Base-by-base conservation (phyloP, 1,140 invertebrate species). In the Pseudomyrmex pallidus region DNA sequence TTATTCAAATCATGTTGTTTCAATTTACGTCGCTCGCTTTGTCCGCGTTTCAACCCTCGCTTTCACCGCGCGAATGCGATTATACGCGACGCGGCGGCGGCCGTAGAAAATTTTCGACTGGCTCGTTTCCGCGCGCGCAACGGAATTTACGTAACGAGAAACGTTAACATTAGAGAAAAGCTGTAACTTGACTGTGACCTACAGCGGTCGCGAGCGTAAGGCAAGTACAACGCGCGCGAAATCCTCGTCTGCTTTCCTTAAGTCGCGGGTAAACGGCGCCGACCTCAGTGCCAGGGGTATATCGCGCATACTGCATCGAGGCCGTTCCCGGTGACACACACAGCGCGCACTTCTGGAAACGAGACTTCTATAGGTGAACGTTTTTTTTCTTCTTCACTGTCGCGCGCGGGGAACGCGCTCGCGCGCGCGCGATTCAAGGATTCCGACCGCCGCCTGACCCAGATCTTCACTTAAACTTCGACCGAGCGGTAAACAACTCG, bases 381-480 rank as follows among this genome's bases (percentile, higher is more conserved):
- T 72, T 78, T 68, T 78, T 59, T 59, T 67, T 68, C 56, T 68
- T 25, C 25, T 74, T 17, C 61, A 22, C 62, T 59, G 17, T 57
- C 56, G 64, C 68, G 84, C 35, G 74, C 83, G 84, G 67, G 62
- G 85, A 57, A 85, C 87, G 25, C 25, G 86, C 68, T 74, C 46
- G 66, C 76, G 68, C 25, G 86, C 68, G 78, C 46, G 66, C 76
- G 68, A 67, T 72, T 72, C 76, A 80, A 80, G 76, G 76, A 80
- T 80, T 80, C 20, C 76, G 72, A 80, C 70, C 76, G 48, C 54
- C 76, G 54, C 46, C 44, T 80, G 76, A 80, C 76, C 80, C 68
- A 94, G 91, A 94, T 94, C 93, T 93, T 93, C 88, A 74, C 35
- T 86, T 82, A 88, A 89, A 88, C 87, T 89, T 89, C 87, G 84